Percentiles rank a stretch among this genome's conserved stretches.
Evolutionary conservation across 64 coral and sea anemone genomes (phyloP).

Genomic region (Dendronephthya gigantea): DNA sequence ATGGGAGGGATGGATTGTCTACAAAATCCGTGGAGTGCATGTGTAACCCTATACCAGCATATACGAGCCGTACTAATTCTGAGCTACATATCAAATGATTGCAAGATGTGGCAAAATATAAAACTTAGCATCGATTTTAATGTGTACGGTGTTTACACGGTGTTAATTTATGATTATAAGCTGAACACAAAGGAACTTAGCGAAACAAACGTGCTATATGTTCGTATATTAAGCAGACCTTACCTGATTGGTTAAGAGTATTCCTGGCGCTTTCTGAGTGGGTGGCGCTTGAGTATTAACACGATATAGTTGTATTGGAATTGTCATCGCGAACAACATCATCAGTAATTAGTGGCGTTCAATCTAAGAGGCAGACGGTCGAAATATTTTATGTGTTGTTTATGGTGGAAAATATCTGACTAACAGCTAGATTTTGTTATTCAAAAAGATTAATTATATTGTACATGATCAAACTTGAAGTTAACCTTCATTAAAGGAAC

Average conservation of each 20-base stretch:
- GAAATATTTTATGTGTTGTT: neutral
- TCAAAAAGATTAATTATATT: neutral
- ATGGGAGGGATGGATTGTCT: neutral
- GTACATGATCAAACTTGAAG: neutral
- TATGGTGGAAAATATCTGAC: neutral
- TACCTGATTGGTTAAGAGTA: neutral
- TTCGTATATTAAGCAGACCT: neutral
- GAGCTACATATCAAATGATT: neutral
- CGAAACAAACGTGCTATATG: neutral
- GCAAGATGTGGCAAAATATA: neutral
- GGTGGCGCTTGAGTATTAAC: neutral
- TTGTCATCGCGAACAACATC: neutral
- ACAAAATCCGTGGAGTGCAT: too few relatives aligned
- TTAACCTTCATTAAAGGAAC: neutral
- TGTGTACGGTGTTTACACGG: neutral
- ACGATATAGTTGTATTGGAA: neutral
- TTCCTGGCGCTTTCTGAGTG: neutral
- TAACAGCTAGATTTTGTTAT: neutral
- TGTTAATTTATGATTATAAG: neutral
- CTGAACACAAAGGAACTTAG: neutral
- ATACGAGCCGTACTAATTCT: neutral
- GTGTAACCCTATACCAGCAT: too few relatives aligned
- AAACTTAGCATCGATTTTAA: neutral
- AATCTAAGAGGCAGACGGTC: neutral
- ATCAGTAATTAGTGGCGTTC: neutral